These are phyloP conservation scores for Pomatorhinus ruficollis DNA, from an alignment of 2,113 vertebrate species.

Conservation along the genomic window DNA sequence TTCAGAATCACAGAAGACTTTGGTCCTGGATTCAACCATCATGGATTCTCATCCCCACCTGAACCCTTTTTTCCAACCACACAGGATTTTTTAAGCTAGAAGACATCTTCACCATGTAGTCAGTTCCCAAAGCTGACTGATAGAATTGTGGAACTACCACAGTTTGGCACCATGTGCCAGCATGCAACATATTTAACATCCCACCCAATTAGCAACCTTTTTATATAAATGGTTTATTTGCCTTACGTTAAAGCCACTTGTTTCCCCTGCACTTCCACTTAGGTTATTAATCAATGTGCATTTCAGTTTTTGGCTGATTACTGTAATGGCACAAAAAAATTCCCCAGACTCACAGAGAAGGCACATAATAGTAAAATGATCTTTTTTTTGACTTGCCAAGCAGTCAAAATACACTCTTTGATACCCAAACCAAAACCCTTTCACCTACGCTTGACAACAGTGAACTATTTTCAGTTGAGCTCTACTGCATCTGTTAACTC, in stretches of 20 bases:
- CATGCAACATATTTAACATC: background rate
- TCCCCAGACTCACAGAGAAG: constrained; percentile 1
- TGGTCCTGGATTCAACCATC: background rate
- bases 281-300: constrained; percentile 23
- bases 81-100: background rate
- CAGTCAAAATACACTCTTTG: constrained; percentile 46
- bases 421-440: constrained; percentile 48
- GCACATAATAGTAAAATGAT: background rate
- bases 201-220: background rate
- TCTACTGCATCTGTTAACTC: constrained; percentile 56
- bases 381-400: background rate
- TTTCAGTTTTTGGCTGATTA: constrained; percentile 19
- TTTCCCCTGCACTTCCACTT: background rate
- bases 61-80: background rate
- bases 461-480: constrained; percentile 41
- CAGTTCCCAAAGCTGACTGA: background rate
- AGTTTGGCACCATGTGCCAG: background rate
- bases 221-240: constrained; percentile 46
- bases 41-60: background rate
- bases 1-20: background rate
- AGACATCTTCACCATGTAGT: fast-evolving
- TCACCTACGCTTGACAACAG: constrained; percentile 31
- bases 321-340: constrained; percentile 8
- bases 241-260: constrained; percentile 43
- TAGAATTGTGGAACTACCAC: background rate